A percentile compares a stretch with the other conserved stretches of the same genome.
Evolutionary conservation across 2,113 vertebrate species (phyloP).

Genomic region (Pituophis catenifer): DNA sequence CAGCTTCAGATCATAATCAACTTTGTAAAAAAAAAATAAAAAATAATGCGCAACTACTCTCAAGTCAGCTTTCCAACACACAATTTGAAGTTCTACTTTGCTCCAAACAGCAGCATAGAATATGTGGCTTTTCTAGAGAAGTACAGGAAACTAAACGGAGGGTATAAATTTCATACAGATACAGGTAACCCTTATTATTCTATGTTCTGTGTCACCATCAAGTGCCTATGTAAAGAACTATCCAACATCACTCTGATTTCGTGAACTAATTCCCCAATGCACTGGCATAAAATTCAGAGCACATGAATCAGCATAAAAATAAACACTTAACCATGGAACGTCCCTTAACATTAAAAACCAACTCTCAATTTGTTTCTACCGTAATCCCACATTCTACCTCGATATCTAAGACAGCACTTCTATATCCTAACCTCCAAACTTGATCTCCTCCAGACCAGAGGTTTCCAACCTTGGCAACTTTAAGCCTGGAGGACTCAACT

Average conservation of each 20-base stretch:
- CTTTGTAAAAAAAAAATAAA: conserved; percentile 67
- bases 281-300: background rate
- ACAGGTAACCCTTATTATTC: background rate
- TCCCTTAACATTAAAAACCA: background rate
- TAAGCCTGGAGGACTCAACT: no score
- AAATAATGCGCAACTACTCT: conserved; percentile 60
- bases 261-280: background rate
- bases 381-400: background rate
- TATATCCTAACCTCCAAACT: background rate
- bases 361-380: background rate
- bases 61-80: conserved; percentile 62
- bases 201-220: background rate
- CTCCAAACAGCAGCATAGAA: conserved; percentile 37
- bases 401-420: background rate
- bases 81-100: conserved; percentile 67
- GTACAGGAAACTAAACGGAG: background rate
- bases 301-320: background rate
- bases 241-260: background rate
- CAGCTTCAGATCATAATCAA: conserved; percentile 42
- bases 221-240: background rate
- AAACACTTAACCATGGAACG: background rate
- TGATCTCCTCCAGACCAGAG: background rate
- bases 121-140: conserved; percentile 24
- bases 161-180: background rate
- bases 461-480: no score